phyloP scores from a whole-genome alignment of 2,797 vertebrate genomes.

The Rhinichthys osculus region DNA sequence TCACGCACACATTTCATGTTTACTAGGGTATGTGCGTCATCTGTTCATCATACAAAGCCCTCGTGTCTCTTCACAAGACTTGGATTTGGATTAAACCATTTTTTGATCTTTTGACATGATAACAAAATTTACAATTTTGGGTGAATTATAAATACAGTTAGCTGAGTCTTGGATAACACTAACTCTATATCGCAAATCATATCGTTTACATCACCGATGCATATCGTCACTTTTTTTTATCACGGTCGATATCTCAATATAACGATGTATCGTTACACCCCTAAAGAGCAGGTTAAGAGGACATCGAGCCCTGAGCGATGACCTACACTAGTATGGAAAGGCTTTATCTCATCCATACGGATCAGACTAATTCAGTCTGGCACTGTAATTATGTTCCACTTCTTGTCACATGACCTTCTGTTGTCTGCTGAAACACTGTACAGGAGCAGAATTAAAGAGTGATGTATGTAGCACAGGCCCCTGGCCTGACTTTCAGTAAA shows the following conservation, averaged over 20 bases:
- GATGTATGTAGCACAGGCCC: slow-evolving; percentile 48
- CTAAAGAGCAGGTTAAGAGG: slow-evolving; percentile 6
- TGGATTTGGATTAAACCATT: neutral
- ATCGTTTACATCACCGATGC: neutral
- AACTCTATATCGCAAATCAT: neutral
- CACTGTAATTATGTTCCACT: slow-evolving; percentile 57
- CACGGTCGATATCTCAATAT: no score
- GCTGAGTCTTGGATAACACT: neutral
- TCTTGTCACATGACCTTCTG: slow-evolving; percentile 54
- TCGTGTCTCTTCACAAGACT: no score
- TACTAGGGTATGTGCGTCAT: neutral
- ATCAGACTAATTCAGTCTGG: slow-evolving; percentile 46
- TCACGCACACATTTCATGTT: neutral
- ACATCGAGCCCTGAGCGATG: slow-evolving; percentile 13
- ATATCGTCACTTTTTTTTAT: no score
- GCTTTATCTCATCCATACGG: slow-evolving; percentile 43
- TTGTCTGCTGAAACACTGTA: slow-evolving; percentile 24
- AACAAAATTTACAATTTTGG: no score
- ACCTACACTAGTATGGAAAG: slow-evolving; percentile 17
- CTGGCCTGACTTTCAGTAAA: slow-evolving; percentile 53
- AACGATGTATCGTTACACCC: no score
- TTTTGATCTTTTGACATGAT: neutral
- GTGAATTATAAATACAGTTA: neutral
- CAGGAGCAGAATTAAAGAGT: slow-evolving; percentile 44
- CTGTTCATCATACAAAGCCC: neutral